Evolutionary conservation across 2,797 vertebrate genomes (phyloP), one percentile per base, ranked within the genome.

Genomic region (Halcyon smyrnensis): DNA sequence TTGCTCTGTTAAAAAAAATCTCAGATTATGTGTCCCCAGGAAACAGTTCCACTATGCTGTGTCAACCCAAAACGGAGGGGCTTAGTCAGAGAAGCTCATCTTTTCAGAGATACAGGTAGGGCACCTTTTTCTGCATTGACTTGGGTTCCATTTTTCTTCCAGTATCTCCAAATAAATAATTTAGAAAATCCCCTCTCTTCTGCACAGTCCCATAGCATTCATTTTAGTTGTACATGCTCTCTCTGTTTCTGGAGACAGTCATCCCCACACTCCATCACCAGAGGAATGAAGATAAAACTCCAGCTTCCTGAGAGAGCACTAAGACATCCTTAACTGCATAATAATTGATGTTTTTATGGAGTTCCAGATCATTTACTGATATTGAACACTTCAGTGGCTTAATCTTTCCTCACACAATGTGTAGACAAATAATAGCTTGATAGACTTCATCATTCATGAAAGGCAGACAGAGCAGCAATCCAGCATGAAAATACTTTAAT

Each of bases 401-500:
- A 95, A 92, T 89, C 64, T 34, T 96, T 84, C 57, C 64, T 90
- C 65, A 91, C 39, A 84, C n/a, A 93, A 81, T 77, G 17, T 75
- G 62, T 93, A 93, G 92, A 87, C n/a, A 79, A 95, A 80, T 62
- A 83, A 77, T 89, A 84, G 51, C 71, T 95, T 79, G 50, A 84
- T 87, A 82, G 64, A 62, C 37, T 85, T 93, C 74, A 93, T 90
- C 80, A 73, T 48, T 70, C 78, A 48, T 64, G 62, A 89, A 73
- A 89, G 81, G 56, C 71, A 96, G 57, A 51, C 41, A 75, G 87
- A 95, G 62, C 21, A 83, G 65, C 68, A 87, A 92, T 46, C 51
- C 85, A 95, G 70, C 78, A 81, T 74, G 93, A 97, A 97, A 95
- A 95, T 87, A 88, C 91, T 92, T 95, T 97, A 95, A 96, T 96